Base-by-base conservation (phyloP, 2,113 vertebrate species). In the Peucedramus taeniatus region DNA sequence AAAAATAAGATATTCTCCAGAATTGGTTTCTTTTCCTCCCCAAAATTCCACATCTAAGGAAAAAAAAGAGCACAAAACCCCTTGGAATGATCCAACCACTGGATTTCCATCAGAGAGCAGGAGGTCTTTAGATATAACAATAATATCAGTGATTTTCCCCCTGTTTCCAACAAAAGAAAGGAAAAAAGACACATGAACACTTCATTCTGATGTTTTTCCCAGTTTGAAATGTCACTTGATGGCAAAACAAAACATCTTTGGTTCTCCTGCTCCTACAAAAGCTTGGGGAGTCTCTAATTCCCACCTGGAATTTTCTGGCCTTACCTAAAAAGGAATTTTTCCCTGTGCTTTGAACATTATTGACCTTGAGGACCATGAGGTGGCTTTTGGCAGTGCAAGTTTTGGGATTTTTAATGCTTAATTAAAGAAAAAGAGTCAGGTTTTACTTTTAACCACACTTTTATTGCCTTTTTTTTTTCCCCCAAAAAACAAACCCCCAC, bases 381-480 rank as follows among this genome's bases (percentile, higher is more conserved):
- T 49, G 60, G 18, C 18, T 76, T 60, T 69, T 69, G 50, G 53
- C 49, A 90, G 31, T 7, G 8, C 26, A 57, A 74, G 23, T n/a
- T 80, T 30, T 9, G 49, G 60, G 24, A 19, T 82, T 79, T 90
- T n/a, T 54, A 24, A 17, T 49, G 51, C 16, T 56, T 87, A 51
- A 54, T 49, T n/a, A 78, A 16, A 64, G 75, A 75, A 64, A 56
- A 79, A 37, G 24, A 78, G 21, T 61, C 81, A 77, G 64, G 60
- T 69, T 92, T 94, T 76, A 63, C 53, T 96, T 96, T 94, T 89
- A 91, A 87, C 59, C 84, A 81, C 3, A 2, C 9, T 87, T 97
- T 97, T 96, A 96, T 97, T 97, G 78, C 42, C 42, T 56, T 94
- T 27, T 37, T 9, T 8, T 1, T 40, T 4, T 6, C 1, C 3